A percentile compares a stretch with the other conserved stretches of the same genome.
These are phyloP conservation scores for Rotaria sp. DNA, from an alignment of 2,888 invertebrate genomes.

Conservation along the genomic window DNA sequence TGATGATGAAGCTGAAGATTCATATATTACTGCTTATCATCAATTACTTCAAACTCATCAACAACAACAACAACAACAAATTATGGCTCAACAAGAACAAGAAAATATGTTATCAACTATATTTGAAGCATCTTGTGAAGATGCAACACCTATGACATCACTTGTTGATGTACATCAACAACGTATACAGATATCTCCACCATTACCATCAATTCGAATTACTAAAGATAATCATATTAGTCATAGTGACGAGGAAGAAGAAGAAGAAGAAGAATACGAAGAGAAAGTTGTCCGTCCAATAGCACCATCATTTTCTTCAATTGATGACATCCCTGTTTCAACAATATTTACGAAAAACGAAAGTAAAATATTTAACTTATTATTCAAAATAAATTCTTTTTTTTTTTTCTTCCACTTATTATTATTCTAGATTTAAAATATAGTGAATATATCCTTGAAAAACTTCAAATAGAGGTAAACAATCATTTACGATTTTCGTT, in stretches of 20 bases:
- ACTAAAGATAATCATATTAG: too few relatives aligned
- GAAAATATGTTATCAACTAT: slow-evolving; percentile 12
- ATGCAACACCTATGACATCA: slow-evolving; percentile 13
- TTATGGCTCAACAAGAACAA: background rate
- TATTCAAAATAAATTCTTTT: background rate
- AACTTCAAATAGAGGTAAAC: slow-evolving; percentile 19
- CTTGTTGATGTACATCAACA: background rate
- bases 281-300: background rate
- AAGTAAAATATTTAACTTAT: background rate
- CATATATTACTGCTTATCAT: background rate
- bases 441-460: background rate
- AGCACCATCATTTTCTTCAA: background rate
- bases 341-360: background rate
- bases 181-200: background rate
- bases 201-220: too few relatives aligned
- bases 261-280: background rate
- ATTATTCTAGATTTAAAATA: background rate
- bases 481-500: background rate
- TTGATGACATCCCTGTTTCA: background rate
- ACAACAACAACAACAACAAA: background rate
- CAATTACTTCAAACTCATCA: background rate
- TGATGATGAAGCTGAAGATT: background rate
- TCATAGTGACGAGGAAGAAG: background rate
- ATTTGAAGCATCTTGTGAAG: slow-evolving; percentile 27
- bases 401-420: background rate